These are phyloP conservation scores for Phrynocephalus forsythii DNA, from an alignment of 2,797 vertebrate species.

Conservation along the genomic window DNA sequence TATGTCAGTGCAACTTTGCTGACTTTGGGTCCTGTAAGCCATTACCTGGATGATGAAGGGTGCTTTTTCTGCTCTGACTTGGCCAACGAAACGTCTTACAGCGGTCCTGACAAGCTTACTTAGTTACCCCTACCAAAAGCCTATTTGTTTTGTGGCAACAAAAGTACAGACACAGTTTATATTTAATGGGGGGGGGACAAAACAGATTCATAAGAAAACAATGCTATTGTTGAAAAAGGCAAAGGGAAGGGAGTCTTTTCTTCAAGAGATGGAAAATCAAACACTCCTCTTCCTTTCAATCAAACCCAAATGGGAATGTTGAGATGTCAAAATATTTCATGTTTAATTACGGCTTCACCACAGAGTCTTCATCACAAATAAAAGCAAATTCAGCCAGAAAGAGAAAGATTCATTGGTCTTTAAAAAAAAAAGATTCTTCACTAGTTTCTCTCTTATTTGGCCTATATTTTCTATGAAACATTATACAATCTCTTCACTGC, in stretches of 20 bases:
- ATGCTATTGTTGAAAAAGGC: neutral
- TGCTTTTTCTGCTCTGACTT: neutral
- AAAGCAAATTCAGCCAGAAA: conserved; percentile 68
- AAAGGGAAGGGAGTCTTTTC: neutral
- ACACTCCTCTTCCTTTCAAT: neutral
- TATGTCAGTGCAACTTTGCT: no score
- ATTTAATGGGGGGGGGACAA: neutral
- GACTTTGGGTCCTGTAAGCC: no score
- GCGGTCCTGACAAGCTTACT: neutral
- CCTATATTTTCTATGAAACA: conserved; percentile 61
- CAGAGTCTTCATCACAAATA: conserved; percentile 42
- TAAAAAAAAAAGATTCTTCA: conserved; percentile 58
- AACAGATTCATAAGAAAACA: neutral
- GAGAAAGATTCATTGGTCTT: conserved; percentile 58
- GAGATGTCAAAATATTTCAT: neutral
- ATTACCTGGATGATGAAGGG: no score
- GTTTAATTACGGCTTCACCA: neutral
- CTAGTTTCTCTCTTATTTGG: conserved; percentile 57
- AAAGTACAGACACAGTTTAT: neutral
- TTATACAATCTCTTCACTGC: conserved; percentile 56
- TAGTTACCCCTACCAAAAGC: neutral
- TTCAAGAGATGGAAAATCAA: neutral
- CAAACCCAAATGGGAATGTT: neutral
- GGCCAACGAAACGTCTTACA: neutral
- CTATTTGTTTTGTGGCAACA: neutral